A percentile compares a stretch with the other conserved stretches of the same genome.
These are phyloP conservation scores for Thalpophila matura DNA, from an alignment of 2,888 invertebrate species.

Conservation along the genomic window DNA sequence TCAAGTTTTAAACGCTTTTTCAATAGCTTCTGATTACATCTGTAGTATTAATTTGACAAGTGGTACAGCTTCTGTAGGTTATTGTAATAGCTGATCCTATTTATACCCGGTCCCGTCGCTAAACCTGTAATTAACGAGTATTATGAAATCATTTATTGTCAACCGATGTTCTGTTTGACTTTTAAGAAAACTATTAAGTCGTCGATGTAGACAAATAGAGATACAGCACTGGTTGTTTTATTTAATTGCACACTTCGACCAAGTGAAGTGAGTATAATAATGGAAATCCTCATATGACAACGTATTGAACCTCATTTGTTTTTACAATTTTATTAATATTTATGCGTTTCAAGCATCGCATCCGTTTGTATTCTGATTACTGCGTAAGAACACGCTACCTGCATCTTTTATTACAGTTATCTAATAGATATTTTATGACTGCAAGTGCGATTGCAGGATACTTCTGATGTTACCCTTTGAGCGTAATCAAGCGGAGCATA, in stretches of 20 bases:
- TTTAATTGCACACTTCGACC: background rate
- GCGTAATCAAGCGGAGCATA: constrained; percentile 76
- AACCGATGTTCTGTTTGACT: constrained; percentile 25
- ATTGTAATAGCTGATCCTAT: constrained; percentile 77
- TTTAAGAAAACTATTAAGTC: constrained; percentile 34
- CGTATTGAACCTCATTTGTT: constrained; percentile 6
- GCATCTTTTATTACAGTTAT: constrained; percentile 13
- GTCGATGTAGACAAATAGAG: constrained; percentile 31
- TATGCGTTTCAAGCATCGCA: constrained; percentile 19
- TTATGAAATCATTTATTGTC: constrained; percentile 58
- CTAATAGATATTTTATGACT: constrained; percentile 33
- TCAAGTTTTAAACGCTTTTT: constrained; percentile 85
- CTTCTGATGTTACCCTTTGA: constrained; percentile 51
- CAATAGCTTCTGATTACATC: constrained; percentile 84
- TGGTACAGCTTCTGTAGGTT: constrained; percentile 74
- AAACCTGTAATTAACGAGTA: constrained; percentile 53
- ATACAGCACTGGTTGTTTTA: background rate
- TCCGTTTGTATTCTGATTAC: constrained; percentile 32
- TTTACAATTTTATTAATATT: constrained; percentile 19
- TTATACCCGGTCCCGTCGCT: constrained; percentile 17
- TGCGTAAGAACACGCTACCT: constrained; percentile 9
- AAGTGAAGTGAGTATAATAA: background rate
- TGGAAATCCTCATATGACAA: constrained; percentile 2
- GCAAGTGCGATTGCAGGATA: constrained; percentile 31
- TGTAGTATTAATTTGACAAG: constrained; percentile 84